Percentiles rank a stretch among this genome's conserved stretches.
Evolutionary conservation across 2,797 vertebrate genomes (phyloP).

Genomic region (Anniella stebbinsi): DNA sequence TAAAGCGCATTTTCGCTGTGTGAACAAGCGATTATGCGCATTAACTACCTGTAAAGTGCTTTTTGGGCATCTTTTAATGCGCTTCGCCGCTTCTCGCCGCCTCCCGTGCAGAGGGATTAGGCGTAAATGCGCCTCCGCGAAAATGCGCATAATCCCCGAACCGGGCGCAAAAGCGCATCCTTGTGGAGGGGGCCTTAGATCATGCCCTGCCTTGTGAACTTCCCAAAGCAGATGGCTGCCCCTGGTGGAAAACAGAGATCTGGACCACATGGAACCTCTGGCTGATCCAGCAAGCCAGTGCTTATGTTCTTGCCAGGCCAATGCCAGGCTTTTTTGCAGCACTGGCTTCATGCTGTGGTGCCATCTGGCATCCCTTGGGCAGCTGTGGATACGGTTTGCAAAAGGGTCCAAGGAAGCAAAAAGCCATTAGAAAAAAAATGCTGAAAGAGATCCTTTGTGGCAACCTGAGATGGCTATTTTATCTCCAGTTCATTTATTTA

Average conservation of each 20-base stretch:
- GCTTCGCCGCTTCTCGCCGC: too few species aligned
- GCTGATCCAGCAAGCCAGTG: not conserved
- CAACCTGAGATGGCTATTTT: slow-evolving; percentile 26
- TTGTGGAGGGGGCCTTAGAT: too few species aligned
- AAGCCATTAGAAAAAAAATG: not conserved
- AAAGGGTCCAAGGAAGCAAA: not conserved
- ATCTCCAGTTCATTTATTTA: slow-evolving; percentile 29
- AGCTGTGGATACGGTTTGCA: not conserved
- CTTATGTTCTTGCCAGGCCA: not conserved
- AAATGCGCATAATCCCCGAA: too few species aligned
- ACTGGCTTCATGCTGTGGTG: not conserved
- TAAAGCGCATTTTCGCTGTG: too few species aligned
- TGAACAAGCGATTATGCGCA: too few species aligned
- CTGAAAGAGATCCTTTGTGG: slow-evolving; percentile 30
- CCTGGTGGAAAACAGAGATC: too few species aligned
- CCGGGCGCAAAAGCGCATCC: too few species aligned
- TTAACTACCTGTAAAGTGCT: too few species aligned
- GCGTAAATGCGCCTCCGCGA: too few species aligned
- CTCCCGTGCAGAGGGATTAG: too few species aligned
- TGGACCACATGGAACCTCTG: not conserved
- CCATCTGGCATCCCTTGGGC: not conserved
- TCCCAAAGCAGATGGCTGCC: not conserved
- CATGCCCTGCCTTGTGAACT: not conserved
- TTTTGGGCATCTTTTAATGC: too few species aligned
- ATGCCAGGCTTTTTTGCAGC: not conserved